Conservation (phyloP, 2,888 invertebrate genomes). For the Cheilosia variabilis region DNA sequence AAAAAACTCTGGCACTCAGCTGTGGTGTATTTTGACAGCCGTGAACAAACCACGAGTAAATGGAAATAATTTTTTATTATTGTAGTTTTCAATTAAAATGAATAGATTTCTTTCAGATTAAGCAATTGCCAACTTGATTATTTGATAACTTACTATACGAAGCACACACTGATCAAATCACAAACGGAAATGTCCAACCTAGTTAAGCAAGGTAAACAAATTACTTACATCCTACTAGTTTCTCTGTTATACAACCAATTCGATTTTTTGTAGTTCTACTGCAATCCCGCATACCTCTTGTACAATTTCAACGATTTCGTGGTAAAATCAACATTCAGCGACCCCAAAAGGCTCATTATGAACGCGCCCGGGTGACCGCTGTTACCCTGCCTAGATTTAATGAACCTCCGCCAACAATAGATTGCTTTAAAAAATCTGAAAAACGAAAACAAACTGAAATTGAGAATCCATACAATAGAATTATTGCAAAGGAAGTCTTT, state of each 20-base stretch:
- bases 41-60: conserved; percentile 54
- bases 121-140: not conserved
- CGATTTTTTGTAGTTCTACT: conserved; percentile 83
- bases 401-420: conserved; percentile 84
- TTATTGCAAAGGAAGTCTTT: conserved; percentile 89
- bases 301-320: conserved; percentile 87
- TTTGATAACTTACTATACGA: not conserved
- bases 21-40: conserved; percentile 51
- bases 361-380: conserved; percentile 87
- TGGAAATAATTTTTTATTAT: conserved; percentile 10
- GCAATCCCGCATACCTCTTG: conserved; percentile 83
- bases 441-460: conserved; percentile 79
- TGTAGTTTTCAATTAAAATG: conserved; percentile 15
- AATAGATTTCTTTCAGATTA: not conserved
- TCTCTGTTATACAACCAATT: conserved; percentile 52
- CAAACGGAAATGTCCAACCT: conserved; percentile 48
- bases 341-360: conserved; percentile 89
- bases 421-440: conserved; percentile 84
- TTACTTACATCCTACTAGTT: not conserved
- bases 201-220: conserved; percentile 64
- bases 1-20: not conserved
- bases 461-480: conserved; percentile 89
- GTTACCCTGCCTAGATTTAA: conserved; percentile 87
- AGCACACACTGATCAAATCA: not conserved
- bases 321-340: conserved; percentile 91